phyloP scores from a whole-genome alignment of 2,888 invertebrate genomes.

The Amphipyra tragopoginis region DNA sequence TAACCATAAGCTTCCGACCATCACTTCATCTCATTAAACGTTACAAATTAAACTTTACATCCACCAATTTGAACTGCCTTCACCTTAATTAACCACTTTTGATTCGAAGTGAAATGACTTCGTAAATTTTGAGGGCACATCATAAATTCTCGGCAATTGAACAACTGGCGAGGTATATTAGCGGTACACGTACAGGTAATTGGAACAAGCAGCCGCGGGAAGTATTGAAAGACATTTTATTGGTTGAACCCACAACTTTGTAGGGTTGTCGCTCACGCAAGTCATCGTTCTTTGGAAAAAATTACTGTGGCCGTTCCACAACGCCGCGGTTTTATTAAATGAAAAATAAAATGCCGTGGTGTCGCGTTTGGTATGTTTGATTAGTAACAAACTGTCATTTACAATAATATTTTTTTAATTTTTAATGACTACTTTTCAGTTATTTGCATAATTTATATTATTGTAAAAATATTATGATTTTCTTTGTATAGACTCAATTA shows the following conservation, averaged over 20 bases:
- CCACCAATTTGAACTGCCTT: background rate
- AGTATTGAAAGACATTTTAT: constrained; percentile 58
- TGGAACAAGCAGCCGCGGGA: constrained; percentile 21
- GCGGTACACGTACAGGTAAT: constrained; percentile 38
- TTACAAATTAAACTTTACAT: constrained; percentile 12
- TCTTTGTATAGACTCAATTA: too few species aligned
- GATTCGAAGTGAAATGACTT: constrained; percentile 1
- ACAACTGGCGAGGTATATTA: constrained; percentile 34
- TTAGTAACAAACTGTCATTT: too few species aligned
- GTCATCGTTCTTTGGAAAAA: background rate
- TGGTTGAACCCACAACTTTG: constrained; percentile 22
- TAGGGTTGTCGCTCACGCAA: constrained; percentile 23
- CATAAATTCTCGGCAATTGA: constrained; percentile 58
- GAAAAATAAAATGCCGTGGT: too few species aligned
- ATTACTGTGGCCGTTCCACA: too few species aligned
- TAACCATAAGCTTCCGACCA: background rate
- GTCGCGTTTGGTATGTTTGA: too few species aligned
- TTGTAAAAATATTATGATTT: too few species aligned
- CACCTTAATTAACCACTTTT: constrained; percentile 22
- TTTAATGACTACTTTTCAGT: too few species aligned
- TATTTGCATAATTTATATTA: too few species aligned
- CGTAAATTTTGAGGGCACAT: constrained; percentile 20
- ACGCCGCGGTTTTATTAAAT: too few species aligned
- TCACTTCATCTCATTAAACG: background rate
- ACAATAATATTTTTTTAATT: too few species aligned